These are phyloP conservation scores for Burhinus bistriatus DNA, from an alignment of 2,113 vertebrate genomes.

Conservation along the genomic window DNA sequence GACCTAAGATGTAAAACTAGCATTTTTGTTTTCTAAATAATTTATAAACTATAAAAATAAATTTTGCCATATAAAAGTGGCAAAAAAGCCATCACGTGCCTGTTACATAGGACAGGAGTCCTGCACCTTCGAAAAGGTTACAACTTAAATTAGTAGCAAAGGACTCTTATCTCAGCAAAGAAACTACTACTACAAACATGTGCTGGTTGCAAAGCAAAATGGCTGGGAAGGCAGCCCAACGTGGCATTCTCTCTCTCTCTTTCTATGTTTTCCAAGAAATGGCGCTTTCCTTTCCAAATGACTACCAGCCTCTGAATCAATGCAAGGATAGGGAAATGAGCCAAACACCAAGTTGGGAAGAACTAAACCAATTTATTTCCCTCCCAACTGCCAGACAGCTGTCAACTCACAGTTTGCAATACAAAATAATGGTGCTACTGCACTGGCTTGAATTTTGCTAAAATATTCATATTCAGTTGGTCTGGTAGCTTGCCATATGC, in stretches of 20 bases:
- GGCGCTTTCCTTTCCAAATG: background rate
- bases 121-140: background rate
- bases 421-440: background rate
- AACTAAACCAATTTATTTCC: background rate
- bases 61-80: background rate
- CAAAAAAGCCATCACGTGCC: background rate
- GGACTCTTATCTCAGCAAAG: background rate
- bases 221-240: background rate
- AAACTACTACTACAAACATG: background rate
- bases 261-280: background rate
- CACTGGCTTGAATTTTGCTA: background rate
- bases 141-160: background rate
- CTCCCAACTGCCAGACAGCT: background rate
- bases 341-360: background rate
- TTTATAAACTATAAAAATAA: background rate
- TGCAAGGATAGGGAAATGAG: background rate
- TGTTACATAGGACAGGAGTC: background rate
- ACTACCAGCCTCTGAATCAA: background rate
- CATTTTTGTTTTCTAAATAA: background rate
- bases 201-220: background rate
- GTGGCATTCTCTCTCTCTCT: background rate
- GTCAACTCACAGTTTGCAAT: background rate
- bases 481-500: background rate
- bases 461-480: background rate
- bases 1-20: background rate